Evolutionary conservation across 1,140 invertebrate genomes (phyloP).

Genomic region (Panonychus citri): DNA sequence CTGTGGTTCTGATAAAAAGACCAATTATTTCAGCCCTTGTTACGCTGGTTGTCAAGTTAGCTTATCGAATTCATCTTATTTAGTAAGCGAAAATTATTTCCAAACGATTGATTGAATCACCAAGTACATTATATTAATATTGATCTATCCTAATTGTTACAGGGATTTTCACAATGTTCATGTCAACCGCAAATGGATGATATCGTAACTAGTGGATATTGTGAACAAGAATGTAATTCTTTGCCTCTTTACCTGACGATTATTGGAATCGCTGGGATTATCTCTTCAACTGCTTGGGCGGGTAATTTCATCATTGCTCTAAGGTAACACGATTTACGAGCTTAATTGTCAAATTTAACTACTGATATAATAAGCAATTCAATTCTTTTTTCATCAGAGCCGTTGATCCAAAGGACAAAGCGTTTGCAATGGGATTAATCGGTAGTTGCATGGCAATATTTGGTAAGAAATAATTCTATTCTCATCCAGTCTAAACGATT

Average conservation of each 20-base stretch:
- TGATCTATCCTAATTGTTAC: not conserved
- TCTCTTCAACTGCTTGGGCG: conserved; percentile 16
- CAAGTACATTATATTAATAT: not conserved
- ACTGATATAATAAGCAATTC: no score
- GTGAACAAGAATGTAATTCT: not conserved
- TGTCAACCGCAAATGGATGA: not conserved
- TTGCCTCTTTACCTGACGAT: not conserved
- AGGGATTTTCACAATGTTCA: not conserved
- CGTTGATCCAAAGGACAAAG: conserved; percentile 19
- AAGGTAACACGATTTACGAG: conserved; percentile 18
- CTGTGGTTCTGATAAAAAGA: conserved; percentile 42
- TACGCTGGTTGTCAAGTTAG: conserved; percentile 45
- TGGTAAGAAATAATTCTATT: conserved; percentile 8
- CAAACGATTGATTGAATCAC: not conserved
- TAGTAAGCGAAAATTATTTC: no score
- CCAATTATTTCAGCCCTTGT: conserved; percentile 57
- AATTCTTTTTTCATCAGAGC: conserved; percentile 13
- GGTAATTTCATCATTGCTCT: conserved; percentile 19
- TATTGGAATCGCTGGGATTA: not conserved
- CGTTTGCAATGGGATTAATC: conserved; percentile 18
- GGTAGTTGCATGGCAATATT: conserved; percentile 15
- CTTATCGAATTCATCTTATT: no score
- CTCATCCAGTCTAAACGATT: not conserved
- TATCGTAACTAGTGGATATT: not conserved
- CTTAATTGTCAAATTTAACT: no score